Evolutionary conservation across 2,888 invertebrate species (phyloP), one percentile per base, ranked within the genome.

Genomic region (Iselma pallidipennis): DNA sequence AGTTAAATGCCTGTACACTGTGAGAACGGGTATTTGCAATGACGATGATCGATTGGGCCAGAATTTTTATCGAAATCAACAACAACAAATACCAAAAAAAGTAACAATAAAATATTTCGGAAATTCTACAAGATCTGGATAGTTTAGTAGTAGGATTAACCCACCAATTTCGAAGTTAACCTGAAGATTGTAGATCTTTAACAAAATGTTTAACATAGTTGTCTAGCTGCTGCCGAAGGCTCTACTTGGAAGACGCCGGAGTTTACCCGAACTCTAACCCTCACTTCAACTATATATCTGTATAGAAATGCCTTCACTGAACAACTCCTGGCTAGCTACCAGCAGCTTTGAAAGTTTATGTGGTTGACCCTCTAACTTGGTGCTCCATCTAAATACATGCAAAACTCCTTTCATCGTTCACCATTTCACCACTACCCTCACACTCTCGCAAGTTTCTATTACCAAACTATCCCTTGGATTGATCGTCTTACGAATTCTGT

Each of bases 271-370:
- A 61, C 62, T 64, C 66, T 60, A 55, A 66, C 59, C 65, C 61
- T 21, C 21, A 10, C 10, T 42, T 10, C 19, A 42, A 52, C 49
- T 72, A 71, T 60, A 57, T 50, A 58, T 69, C 68, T 71, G 68
- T 73, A 68, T 68, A 68, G 76, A 76, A 77, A 78, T 77, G 78
- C 77, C 76, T 77, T 77, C 75, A 73, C 75, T 75, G 73, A 76
- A 74, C 75, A 76, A 73, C 76, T 76, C 74, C 74, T 73, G 75
- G 76, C 75, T 74, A 71, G 76, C 73, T 65, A 6, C 42, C 72
- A 75, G 75, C 79, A 79, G 78, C 79, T 80, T 78, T 73, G 74
- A 76, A 81, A 81, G 81, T 81, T 81, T 81, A 78, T 81, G 81
- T 73, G 81, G 81, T 81, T 81, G 80, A 81, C 81, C 81, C 81